Evolutionary conservation across 2,797 vertebrate species (phyloP).

Genomic region (Lacerta bilineata): DNA sequence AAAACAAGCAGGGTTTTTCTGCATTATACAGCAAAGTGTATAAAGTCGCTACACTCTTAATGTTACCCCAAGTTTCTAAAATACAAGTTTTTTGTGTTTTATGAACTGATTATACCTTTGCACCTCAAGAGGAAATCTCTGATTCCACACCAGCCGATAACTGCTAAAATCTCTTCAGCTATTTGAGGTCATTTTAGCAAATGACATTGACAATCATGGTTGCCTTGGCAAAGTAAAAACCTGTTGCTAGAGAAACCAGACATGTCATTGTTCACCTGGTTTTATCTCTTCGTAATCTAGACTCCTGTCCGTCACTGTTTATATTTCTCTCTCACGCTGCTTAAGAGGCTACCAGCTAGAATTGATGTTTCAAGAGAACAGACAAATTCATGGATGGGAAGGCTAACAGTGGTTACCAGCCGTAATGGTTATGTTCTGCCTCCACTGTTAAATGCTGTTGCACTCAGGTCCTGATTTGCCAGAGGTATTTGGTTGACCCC

Average conservation of each 20-base stretch:
- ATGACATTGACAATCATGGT: background rate
- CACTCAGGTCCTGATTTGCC: too few species aligned
- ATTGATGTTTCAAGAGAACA: background rate
- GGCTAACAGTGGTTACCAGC: too few species aligned
- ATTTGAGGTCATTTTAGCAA: background rate
- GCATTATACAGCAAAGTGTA: background rate
- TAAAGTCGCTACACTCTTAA: background rate
- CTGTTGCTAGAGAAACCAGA: slow-evolving; percentile 11
- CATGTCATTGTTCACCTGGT: slow-evolving; percentile 4
- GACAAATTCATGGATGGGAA: too few species aligned
- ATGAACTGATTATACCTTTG: background rate
- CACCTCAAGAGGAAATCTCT: background rate
- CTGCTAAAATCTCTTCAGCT: background rate
- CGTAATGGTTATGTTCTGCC: too few species aligned
- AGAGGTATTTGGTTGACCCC: too few species aligned
- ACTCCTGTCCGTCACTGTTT: background rate
- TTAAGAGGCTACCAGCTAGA: background rate
- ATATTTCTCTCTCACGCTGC: background rate
- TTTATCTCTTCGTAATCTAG: background rate
- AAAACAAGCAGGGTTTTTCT: background rate
- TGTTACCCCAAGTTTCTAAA: background rate
- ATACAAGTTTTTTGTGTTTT: background rate
- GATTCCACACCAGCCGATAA: background rate
- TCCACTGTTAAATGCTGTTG: too few species aligned
- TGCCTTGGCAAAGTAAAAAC: slow-evolving; percentile 6